Percentiles rank a stretch among this genome's conserved stretches.
Conservation (phyloP, 2,797 vertebrate species). For the Chaunax sp. region DNA sequence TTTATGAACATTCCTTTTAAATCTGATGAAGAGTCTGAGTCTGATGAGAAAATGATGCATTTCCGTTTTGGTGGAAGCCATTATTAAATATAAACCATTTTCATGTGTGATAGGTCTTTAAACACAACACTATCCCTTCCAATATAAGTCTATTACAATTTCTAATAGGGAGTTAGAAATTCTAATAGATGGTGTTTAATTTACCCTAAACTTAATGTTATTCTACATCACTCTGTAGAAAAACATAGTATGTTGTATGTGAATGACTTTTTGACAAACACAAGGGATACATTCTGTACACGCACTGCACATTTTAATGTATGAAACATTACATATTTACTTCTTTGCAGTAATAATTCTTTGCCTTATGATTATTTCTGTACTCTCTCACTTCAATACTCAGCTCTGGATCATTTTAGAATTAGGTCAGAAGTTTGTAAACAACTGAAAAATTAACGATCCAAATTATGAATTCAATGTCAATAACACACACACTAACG, state of each 20-base stretch:
- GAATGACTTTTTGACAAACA: neutral
- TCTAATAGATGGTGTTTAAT: neutral
- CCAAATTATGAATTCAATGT: no score
- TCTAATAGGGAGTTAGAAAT: neutral
- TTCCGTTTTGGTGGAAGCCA: neutral
- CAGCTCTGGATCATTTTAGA: no score
- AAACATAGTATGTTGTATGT: neutral
- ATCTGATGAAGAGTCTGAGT: neutral
- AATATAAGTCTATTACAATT: neutral
- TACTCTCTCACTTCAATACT: no score
- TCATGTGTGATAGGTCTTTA: neutral
- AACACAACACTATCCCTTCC: neutral
- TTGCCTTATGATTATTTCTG: no score
- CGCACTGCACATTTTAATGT: neutral
- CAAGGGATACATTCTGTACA: neutral
- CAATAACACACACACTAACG: no score
- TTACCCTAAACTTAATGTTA: neutral
- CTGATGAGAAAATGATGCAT: no score
- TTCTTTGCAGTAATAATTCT: no score
- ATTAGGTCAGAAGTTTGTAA: no score
- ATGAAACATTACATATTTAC: no score
- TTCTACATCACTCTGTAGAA: neutral
- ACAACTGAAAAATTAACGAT: no score
- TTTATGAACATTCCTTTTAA: neutral
- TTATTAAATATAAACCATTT: neutral